A percentile compares a stretch with the other conserved stretches of the same genome.
phyloP scores from a whole-genome alignment of 2,113 vertebrate genomes.

The Sorex araneus region DNA sequence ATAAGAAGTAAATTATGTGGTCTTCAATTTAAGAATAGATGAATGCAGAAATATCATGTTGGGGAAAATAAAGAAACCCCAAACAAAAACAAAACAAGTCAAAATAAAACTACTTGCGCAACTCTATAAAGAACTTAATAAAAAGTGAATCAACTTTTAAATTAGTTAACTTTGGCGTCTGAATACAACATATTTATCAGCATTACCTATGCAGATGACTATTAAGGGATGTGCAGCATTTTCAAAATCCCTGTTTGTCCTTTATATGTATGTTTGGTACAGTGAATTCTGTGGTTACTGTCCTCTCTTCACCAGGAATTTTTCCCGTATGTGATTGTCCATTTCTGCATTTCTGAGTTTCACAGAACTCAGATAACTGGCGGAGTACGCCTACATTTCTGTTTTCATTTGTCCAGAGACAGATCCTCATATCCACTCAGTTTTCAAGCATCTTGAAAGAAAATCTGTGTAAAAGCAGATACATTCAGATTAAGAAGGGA shows the following conservation, averaged over 20 bases:
- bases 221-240: constrained; percentile 90
- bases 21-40: constrained; percentile 80
- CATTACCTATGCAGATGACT: constrained; percentile 86
- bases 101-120: constrained; percentile 74
- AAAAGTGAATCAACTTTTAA: constrained; percentile 86
- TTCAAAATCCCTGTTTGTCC: constrained; percentile 89
- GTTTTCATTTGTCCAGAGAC: constrained; percentile 80
- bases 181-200: constrained; percentile 85
- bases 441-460: constrained; percentile 88
- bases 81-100: constrained; percentile 72
- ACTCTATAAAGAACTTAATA: constrained; percentile 85
- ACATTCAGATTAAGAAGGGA: constrained; percentile 26
- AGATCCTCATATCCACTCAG: constrained; percentile 83
- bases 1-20: constrained; percentile 73
- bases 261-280: constrained; percentile 86
- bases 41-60: constrained; percentile 70
- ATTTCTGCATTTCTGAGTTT: constrained; percentile 77
- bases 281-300: constrained; percentile 78
- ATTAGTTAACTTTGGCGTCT: constrained; percentile 91
- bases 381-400: constrained; percentile 78
- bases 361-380: constrained; percentile 84
- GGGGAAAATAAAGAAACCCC: constrained; percentile 69
- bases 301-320: constrained; percentile 66
- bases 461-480: constrained; percentile 82
- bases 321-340: constrained; percentile 62